Conservation (phyloP, 2,113 vertebrate species). For the Corynorhinus townsendii region DNA sequence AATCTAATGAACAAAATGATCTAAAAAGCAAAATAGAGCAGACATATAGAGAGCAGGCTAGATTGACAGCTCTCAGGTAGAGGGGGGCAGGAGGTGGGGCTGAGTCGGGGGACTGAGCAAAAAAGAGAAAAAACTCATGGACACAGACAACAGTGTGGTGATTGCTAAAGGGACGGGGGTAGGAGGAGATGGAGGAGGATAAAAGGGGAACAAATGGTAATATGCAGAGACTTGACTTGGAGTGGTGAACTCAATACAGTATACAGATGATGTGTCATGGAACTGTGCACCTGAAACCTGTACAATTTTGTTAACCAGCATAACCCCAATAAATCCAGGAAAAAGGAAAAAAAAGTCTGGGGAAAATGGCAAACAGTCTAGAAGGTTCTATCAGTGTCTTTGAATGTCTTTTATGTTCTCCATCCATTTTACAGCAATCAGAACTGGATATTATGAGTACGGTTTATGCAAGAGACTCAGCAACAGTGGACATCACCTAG, state of each 20-base stretch:
- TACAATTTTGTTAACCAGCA: background rate
- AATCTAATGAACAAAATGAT: background rate
- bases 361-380: background rate
- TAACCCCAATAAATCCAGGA: background rate
- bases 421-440: background rate
- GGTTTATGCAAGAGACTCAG: too few species aligned
- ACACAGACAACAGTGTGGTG: background rate
- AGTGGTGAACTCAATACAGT: background rate
- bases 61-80: background rate
- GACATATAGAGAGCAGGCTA: background rate
- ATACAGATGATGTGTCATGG: background rate
- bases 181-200: background rate
- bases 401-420: background rate
- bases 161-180: background rate
- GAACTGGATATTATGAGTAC: background rate
- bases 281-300: background rate
- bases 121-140: background rate
- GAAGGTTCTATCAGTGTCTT: accelerated
- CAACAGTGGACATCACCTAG: background rate
- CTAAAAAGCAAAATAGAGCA: background rate
- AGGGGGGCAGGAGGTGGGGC: too few species aligned
- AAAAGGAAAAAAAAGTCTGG: background rate
- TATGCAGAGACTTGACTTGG: background rate
- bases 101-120: background rate
- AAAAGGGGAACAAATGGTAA: background rate